Conservation (phyloP, 2,797 vertebrate species). For the Manis javanica region DNA sequence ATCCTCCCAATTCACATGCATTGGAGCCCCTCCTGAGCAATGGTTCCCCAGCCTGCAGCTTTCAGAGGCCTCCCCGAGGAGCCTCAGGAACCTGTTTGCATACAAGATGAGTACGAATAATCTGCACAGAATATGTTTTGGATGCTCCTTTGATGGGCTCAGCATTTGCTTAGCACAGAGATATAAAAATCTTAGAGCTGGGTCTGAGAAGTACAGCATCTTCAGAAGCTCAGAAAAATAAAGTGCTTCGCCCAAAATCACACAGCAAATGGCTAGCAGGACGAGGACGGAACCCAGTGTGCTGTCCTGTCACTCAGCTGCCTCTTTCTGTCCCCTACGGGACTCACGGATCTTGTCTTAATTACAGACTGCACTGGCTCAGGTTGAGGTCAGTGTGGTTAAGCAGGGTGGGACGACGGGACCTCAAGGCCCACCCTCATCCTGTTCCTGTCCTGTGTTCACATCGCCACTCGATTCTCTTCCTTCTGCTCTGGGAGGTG, state of each 20-base stretch:
- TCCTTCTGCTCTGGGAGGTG: neutral
- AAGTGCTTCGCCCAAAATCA: neutral
- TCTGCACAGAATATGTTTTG: neutral
- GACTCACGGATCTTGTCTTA: neutral
- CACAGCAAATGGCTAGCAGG: neutral
- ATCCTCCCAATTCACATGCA: neutral
- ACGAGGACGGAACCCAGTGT: neutral
- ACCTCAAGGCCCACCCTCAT: neutral
- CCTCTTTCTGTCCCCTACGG: neutral
- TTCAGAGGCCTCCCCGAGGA: neutral
- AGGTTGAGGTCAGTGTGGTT: neutral
- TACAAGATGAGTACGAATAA: neutral
- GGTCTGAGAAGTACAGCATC: neutral
- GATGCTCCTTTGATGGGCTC: conserved; percentile 30
- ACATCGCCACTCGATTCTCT: neutral
- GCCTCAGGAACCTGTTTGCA: neutral
- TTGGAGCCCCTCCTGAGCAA: neutral
- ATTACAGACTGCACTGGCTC: neutral
- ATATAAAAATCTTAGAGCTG: neutral
- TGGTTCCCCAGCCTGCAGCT: neutral
- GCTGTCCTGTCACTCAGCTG: neutral
- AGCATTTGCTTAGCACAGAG: neutral
- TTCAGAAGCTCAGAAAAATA: conserved; percentile 6
- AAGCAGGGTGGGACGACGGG: neutral
- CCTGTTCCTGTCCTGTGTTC: neutral